Evolutionary conservation across 2,888 invertebrate genomes (phyloP), one percentile per base, ranked within the genome.

Genomic region (Clivina fossor): DNA sequence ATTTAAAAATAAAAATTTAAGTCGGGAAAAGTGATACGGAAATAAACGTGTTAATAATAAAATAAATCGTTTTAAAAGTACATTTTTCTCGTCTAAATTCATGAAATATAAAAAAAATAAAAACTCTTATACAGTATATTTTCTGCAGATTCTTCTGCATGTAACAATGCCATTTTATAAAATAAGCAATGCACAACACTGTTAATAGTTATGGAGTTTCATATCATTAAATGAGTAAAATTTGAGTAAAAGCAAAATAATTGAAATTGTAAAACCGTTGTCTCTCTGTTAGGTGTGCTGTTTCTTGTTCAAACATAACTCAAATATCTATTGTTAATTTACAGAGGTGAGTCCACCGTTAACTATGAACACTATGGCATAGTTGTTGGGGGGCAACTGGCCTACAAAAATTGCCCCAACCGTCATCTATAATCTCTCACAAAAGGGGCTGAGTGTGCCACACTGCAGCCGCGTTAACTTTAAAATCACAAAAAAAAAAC

Each of bases 291-390:
- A n/a, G 62, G 65, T 46, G 11, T 47, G 20, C 3, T 33, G 20
- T 47, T 9, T 4, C 26, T 24, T 50, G 40, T 50, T 16, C 40
- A 41, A 38, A 40, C 41, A 24, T 43, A 71, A 73, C 74, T 76
- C 74, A 76, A 76, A 67, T 70, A 61, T 62, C 26, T 70, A 69
- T 74, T 74, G 72, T 73, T 74, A 69, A 69, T 72, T 74, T 74
- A 72, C 73, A 74, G 73, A 74, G 73, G 71, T 71, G 46, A 54
- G 46, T 46, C 44, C 32, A 44, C 53, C 44, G 41, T 51, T 13
- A 33, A n/a, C n/a, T n/a, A n/a, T n/a, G n/a, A n/a, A n/a, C n/a
- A n/a, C n/a, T n/a, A 32, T 51, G 51, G 53, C 43, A 28, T 50
- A 38, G 41, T 50, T 50, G 50, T 50, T 50, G 50, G 50, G 50